Evolutionary conservation across 2,888 invertebrate species (phyloP), one percentile per base, ranked within the genome.

Genomic region (Uloborus plumipes): DNA sequence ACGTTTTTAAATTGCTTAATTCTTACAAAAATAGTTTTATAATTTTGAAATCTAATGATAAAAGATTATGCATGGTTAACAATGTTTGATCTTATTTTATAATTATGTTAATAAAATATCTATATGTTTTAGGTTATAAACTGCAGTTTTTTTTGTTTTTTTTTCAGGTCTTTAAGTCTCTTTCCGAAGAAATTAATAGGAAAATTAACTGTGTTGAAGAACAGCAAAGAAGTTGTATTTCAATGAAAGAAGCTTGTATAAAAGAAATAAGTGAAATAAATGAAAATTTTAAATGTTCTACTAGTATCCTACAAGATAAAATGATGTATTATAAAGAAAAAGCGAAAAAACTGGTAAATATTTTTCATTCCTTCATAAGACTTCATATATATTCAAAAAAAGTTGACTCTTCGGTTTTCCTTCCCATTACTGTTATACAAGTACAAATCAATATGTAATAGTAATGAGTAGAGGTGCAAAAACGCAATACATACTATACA

Each of bases 201-300:
- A 80, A 80, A 58, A 31, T 80, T 20, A 64, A 80, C 51, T 50
- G 26, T n/a, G 74, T 70, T 55, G 16, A 70, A 26, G 70, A 64
- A 18, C 58, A 74, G 51, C 67, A 80, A 64, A 80, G 59, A 20
- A 74, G 64, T 26, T 70, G 58, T 47, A 49, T 74, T 47, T 47
- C 31, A 20, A 0, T 65, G 11, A 80, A 80, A 65, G 74, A 80
- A 64, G 16, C 26, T 1, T 65, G 31, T 14, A 31, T 80, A 0
- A 70, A 65, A 74, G 74, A 70, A 50, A 74, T 80, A 16, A 74
- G 74, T 51, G 74, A 75, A 58, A 59, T 22, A 15, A 80, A 74
- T 26, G 55, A 70, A 31, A 64, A 80, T 18, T 69, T 70, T 11
- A 80, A 62, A 39, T 49, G 50, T 18, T 31, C 11, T 18, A 18